Evolutionary conservation across 2,888 invertebrate species (phyloP).

Genomic region (Marronus borbonicus): DNA sequence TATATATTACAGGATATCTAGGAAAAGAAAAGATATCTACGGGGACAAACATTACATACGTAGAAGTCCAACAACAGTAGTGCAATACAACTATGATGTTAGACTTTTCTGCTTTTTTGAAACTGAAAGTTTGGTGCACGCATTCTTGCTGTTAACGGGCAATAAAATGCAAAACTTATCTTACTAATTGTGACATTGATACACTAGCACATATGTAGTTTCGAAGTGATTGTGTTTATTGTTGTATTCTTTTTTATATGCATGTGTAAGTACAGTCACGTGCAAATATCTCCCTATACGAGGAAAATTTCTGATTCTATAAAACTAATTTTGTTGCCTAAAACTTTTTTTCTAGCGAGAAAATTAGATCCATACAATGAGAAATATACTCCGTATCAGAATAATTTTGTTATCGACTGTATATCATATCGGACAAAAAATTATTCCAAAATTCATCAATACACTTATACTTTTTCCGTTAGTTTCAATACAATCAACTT

Average conservation of each 20-base stretch:
- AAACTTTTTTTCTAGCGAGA: no score
- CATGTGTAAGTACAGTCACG: constrained; percentile 15
- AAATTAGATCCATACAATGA: no score
- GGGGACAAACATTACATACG: not conserved
- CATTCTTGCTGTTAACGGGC: not conserved
- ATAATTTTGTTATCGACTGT: constrained; percentile 7
- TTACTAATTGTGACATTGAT: constrained; percentile 51
- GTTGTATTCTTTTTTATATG: constrained; percentile 40
- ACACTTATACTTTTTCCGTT: no score
- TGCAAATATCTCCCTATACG: not conserved
- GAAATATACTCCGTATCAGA: no score
- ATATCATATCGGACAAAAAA: constrained; percentile 37
- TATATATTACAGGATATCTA: constrained; percentile 34
- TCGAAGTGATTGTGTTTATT: constrained; percentile 54
- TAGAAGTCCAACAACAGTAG: constrained; percentile 11
- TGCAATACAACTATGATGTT: constrained; percentile 21
- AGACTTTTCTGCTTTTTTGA: constrained; percentile 3
- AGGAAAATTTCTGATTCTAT: no score
- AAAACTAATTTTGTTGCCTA: no score
- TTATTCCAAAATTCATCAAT: no score
- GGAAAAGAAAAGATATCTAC: not conserved
- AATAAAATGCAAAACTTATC: constrained; percentile 26
- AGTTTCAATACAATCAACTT: no score
- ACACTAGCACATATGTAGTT: constrained; percentile 42
- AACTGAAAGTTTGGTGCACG: not conserved